These are phyloP conservation scores for Todus mexicanus DNA, from an alignment of 2,797 vertebrate species.

Conservation along the genomic window DNA sequence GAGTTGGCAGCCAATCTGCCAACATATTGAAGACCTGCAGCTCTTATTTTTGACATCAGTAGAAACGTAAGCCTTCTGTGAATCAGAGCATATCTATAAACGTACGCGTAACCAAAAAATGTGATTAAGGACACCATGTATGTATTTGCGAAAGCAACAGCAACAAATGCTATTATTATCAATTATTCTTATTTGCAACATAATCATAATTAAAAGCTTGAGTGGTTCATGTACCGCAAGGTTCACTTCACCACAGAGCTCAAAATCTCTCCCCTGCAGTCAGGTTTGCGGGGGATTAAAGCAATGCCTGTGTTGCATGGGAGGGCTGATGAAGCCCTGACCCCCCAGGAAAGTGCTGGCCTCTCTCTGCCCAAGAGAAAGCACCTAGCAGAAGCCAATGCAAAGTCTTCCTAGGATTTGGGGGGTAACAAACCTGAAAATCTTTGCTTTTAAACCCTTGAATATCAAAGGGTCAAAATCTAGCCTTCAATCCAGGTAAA, in stretches of 20 bases:
- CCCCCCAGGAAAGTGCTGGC: neutral
- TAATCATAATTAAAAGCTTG: neutral
- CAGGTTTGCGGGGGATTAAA: neutral
- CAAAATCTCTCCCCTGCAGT: neutral
- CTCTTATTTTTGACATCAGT: neutral
- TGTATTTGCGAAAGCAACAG: neutral
- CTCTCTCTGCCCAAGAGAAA: neutral
- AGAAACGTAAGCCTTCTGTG: neutral
- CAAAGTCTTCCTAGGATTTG: neutral
- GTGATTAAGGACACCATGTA: neutral
- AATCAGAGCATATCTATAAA: neutral
- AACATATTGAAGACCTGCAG: neutral
- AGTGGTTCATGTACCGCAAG: neutral
- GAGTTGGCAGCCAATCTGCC: neutral
- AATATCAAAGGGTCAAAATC: neutral
- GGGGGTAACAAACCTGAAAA: neutral
- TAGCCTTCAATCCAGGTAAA: neutral
- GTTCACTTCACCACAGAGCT: neutral
- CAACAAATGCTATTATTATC: neutral
- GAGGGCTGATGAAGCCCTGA: neutral
- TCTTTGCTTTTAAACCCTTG: neutral
- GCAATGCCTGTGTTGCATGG: neutral
- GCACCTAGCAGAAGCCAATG: neutral
- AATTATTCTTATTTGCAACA: neutral
- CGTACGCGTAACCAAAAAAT: neutral